Conservation (phyloP, 2,888 invertebrate species). For the Limnephilus auricula region DNA sequence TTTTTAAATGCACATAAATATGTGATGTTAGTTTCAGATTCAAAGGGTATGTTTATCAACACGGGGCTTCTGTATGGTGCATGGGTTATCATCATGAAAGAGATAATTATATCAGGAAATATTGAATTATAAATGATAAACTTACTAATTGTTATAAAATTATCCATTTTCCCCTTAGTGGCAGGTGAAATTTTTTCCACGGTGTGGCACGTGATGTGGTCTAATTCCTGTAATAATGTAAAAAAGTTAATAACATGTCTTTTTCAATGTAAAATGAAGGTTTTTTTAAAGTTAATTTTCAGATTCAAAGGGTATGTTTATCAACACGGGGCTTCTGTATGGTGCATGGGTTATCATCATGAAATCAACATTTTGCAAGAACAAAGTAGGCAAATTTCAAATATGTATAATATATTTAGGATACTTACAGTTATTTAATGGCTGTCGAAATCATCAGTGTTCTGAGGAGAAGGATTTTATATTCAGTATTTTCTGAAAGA, state of each 20-base stretch:
- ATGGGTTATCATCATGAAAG: slow-evolving; percentile 66
- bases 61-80: slow-evolving; percentile 65
- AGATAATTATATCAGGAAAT: neutral
- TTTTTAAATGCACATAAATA: neutral
- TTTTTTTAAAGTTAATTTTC: neutral
- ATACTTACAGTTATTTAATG: neutral
- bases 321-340: slow-evolving; percentile 64
- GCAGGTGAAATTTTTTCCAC: no score
- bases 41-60: slow-evolving; percentile 61
- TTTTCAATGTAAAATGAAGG: neutral
- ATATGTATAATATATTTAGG: neutral
- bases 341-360: slow-evolving; percentile 67
- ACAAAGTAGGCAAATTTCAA: neutral
- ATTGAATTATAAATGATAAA: neutral
- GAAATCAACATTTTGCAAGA: neutral
- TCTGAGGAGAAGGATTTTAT: neutral
- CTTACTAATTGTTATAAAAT: neutral
- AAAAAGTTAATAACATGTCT: neutral
- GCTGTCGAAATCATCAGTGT: neutral
- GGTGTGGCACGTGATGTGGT: no score
- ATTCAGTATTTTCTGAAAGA: neutral
- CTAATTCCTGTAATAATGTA: neutral
- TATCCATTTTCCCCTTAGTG: neutral
- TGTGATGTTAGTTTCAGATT: neutral
- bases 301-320: slow-evolving; percentile 57